Base-by-base conservation (phyloP, 2,888 invertebrate genomes). In the Trimorus sp. region DNA sequence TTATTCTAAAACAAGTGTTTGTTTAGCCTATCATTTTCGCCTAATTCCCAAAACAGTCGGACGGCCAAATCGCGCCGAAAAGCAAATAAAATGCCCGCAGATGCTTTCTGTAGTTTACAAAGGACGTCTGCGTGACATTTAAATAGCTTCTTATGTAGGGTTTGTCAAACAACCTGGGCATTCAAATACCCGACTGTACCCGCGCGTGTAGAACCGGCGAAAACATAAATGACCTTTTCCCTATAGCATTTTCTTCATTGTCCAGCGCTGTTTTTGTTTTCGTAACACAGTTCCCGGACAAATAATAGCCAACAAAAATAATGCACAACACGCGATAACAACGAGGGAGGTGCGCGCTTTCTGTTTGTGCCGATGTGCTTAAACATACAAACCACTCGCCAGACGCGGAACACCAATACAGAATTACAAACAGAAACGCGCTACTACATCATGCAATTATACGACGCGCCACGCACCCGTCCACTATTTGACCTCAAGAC, bases 81-180 rank as follows among this genome's bases (percentile, higher is more conserved):
- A 26, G 4, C 4, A 26, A 26, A n/a, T n/a, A n/a, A 26, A 26
- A 26, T 26, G 26, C 26, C 26, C 26, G 26, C 26, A 26, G 26
- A 26, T 26, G 26, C 26, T 49, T 49, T 49, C 49, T 49, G 49
- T 49, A 49, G 49, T 49, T 49, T 12, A n/a, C 49, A 49, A 12
- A n/a, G 49, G 7, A 49, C 49, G 49, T 49, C 49, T 49, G 49
- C 49, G 7, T 12, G 49, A 12, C 49, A 49, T 49, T 49, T 49
- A 49, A 49, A 49, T 49, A 6, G 49, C 49, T 49, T n/a, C 49
- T 49, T 49, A 49, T 14, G 49, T 14, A 49, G 49, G 49, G 14
- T 14, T 49, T 49, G 49, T 49, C 49, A 49, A 49, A 49, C 49
- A 49, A 49, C 11, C 11, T 49, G n/a, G n/a, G 1, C 49, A 49